Evolutionary conservation across 1,140 invertebrate genomes (phyloP).

Genomic region (Mactra quadrangularis): DNA sequence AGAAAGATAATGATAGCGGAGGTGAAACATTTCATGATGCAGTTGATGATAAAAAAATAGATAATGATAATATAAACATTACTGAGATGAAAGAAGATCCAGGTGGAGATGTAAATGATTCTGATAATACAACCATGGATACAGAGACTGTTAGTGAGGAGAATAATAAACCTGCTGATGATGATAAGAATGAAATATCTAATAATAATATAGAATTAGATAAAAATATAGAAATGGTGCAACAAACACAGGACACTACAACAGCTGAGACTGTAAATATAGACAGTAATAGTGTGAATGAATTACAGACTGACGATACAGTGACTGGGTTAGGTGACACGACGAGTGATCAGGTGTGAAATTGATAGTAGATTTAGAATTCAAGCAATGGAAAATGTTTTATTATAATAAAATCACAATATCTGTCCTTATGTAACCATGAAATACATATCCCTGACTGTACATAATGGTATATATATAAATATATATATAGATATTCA

Average conservation of each 20-base stretch:
- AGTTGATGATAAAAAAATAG: constrained; percentile 14
- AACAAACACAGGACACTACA: not conserved
- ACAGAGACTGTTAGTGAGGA: constrained; percentile 1
- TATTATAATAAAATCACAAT: not conserved
- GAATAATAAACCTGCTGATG: not conserved
- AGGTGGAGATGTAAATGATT: not conserved
- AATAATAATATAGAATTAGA: constrained; percentile 52
- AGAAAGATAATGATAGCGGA: constrained; percentile 40
- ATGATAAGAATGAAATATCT: constrained; percentile 16
- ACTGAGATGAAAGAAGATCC: constrained; percentile 44
- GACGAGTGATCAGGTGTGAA: constrained; percentile 15
- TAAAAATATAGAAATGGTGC: constrained; percentile 19
- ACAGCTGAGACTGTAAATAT: not conserved
- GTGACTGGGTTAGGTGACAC: constrained; percentile 29
- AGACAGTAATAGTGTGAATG: constrained; percentile 14
- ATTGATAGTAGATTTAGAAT: too few species aligned
- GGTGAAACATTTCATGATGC: constrained; percentile 55
- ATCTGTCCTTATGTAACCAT: constrained; percentile 33
- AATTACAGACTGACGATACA: constrained; percentile 22
- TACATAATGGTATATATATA: constrained; percentile 46
- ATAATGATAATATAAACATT: not conserved
- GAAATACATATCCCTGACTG: constrained; percentile 43
- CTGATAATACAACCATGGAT: not conserved
- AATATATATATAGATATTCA: too few species aligned
- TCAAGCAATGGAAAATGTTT: not conserved